A percentile compares a stretch with the other conserved stretches of the same genome.
Conservation (phyloP, 2,113 vertebrate species). For the Tragelaphus buxtoni region DNA sequence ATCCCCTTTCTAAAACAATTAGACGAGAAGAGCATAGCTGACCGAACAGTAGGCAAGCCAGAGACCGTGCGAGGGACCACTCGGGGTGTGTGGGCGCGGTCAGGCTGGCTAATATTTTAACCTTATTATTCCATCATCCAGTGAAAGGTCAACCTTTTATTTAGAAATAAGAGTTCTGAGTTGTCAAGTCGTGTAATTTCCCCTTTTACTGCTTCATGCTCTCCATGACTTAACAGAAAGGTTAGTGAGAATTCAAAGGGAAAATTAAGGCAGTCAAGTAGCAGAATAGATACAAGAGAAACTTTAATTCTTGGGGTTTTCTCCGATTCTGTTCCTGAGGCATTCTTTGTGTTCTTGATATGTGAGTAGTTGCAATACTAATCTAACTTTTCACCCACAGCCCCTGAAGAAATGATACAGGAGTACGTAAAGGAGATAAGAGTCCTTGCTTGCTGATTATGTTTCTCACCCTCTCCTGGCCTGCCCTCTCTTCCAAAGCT, state of each 20-base stretch:
- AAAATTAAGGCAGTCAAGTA: background rate
- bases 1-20: background rate
- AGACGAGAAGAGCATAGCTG: background rate
- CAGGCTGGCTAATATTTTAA: slow-evolving; percentile 12
- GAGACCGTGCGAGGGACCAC: background rate
- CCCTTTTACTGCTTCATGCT: background rate
- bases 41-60: background rate
- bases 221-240: background rate
- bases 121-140: slow-evolving; percentile 16
- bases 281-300: background rate
- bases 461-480: background rate
- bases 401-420: background rate
- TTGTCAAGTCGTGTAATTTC: background rate
- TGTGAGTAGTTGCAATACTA: background rate
- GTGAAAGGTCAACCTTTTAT: slow-evolving; percentile 24
- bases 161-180: slow-evolving; percentile 33
- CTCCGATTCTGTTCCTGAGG: background rate
- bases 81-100: background rate
- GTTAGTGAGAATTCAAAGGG: slow-evolving; percentile 20
- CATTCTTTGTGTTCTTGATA: background rate
- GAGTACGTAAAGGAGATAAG: background rate
- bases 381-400: background rate
- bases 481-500: background rate
- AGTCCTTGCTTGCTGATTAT: background rate
- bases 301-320: background rate